Evolutionary conservation across 2,113 vertebrate species (phyloP).

Genomic region (Passer montanus): DNA sequence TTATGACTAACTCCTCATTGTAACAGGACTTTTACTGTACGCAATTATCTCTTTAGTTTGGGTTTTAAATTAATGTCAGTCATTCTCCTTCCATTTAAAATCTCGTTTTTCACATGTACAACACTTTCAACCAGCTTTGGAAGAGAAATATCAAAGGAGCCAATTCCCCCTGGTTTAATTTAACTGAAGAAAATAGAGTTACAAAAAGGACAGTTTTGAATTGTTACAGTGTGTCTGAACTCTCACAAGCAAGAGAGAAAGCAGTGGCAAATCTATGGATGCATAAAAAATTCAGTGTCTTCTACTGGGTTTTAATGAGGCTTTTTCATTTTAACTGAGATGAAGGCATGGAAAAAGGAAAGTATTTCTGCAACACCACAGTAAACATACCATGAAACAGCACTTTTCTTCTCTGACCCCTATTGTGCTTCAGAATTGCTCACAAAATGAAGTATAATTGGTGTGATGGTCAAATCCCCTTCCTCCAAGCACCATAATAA

Average conservation of each 20-base stretch:
- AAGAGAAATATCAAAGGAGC: conserved; percentile 22
- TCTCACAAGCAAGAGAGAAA: conserved; percentile 13
- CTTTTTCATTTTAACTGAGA: neutral
- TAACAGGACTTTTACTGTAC: conserved; percentile 57
- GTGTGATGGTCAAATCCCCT: neutral
- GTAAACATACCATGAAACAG: neutral
- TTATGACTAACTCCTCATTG: conserved; percentile 66
- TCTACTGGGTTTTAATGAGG: conserved; percentile 1
- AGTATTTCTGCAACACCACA: neutral
- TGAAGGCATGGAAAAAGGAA: neutral
- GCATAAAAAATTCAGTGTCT: conserved; percentile 11
- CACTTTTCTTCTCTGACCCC: neutral
- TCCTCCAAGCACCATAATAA: neutral
- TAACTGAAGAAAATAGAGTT: conserved; percentile 22
- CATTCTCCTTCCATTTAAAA: conserved; percentile 57
- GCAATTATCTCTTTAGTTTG: conserved; percentile 46
- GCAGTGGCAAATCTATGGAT: neutral
- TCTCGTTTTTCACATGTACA: conserved; percentile 37
- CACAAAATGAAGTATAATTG: neutral
- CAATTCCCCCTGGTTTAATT: conserved; percentile 36
- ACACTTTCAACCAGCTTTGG: conserved; percentile 19
- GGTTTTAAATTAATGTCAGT: conserved; percentile 60
- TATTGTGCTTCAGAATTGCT: neutral
- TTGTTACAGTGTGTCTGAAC: neutral
- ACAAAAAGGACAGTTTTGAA: conserved; percentile 23